Evolutionary conservation across 2,888 invertebrate species (phyloP).

Genomic region (Axea sp.): DNA sequence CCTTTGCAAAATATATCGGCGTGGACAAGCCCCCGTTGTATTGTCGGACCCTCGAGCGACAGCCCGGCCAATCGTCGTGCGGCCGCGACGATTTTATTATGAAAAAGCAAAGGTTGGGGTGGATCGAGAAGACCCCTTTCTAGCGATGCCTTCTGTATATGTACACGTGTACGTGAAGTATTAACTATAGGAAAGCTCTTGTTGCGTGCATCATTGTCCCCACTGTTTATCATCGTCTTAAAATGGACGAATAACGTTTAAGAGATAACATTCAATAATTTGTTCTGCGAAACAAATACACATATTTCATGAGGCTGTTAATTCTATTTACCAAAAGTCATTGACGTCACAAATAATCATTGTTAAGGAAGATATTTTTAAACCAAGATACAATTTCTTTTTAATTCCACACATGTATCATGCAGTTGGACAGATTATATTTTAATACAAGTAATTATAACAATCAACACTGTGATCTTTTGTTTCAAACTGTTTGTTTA

Average conservation of each 20-base stretch:
- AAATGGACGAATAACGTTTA: slow-evolving; percentile 37
- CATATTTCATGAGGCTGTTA: no score
- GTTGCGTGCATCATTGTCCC: slow-evolving; percentile 50
- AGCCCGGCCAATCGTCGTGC: slow-evolving; percentile 74
- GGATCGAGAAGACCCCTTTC: slow-evolving; percentile 57
- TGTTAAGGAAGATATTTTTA: no score
- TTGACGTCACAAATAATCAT: no score
- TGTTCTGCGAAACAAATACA: no score
- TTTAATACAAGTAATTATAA: no score
- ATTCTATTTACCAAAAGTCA: no score
- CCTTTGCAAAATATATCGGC: slow-evolving; percentile 65
- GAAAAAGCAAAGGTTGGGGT: slow-evolving; percentile 73
- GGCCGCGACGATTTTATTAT: slow-evolving; percentile 77
- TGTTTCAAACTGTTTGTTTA: no score
- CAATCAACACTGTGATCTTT: no score
- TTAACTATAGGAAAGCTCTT: slow-evolving; percentile 44
- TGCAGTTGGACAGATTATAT: no score
- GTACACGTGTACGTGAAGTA: slow-evolving; percentile 41
- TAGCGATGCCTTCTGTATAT: slow-evolving; percentile 41
- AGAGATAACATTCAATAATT: no score
- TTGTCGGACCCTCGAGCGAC: slow-evolving; percentile 67
- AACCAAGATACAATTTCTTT: no score
- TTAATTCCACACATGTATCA: no score
- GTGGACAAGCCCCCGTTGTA: slow-evolving; percentile 74
- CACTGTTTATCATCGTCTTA: slow-evolving; percentile 54